Percentiles rank a stretch among this genome's conserved stretches.
These are phyloP conservation scores for Pristionchus japonicus DNA, from an alignment of 2,888 invertebrate species.

Conservation along the genomic window DNA sequence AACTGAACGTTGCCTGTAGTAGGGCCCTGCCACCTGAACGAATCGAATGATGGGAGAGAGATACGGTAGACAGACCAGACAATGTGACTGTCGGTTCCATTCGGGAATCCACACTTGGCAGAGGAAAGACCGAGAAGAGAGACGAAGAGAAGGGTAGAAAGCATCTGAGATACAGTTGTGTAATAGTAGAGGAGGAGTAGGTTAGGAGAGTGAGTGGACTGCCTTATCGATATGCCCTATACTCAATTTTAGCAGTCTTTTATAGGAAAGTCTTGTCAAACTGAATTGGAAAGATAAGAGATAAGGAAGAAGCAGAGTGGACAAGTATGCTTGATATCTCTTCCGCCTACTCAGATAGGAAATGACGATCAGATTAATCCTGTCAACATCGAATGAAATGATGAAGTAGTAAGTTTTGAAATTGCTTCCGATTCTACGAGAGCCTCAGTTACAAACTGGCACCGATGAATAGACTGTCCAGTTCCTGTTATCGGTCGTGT, in stretches of 20 bases:
- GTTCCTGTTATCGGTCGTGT: too few species aligned
- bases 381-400: not conserved
- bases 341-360: not conserved
- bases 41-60: not conserved
- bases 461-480: too few species aligned
- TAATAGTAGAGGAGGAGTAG: too few species aligned
- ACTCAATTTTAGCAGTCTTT: not conserved
- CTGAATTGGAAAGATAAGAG: not conserved
- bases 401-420: not conserved
- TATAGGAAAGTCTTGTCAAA: not conserved
- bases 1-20: not conserved
- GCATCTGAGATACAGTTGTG: not conserved
- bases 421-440: too few species aligned
- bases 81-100: not conserved
- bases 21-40: slow-evolving; percentile 16
- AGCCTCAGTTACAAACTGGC: too few species aligned
- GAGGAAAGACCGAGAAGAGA: slow-evolving; percentile 8
- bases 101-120: slow-evolving; percentile 10
- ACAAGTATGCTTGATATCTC: not conserved
- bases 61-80: not conserved
- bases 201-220: not conserved
- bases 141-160: not conserved
- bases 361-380: not conserved
- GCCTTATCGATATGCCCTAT: not conserved
- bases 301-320: not conserved